Evolutionary conservation across 1,140 invertebrate genomes (phyloP), one percentile per base, ranked within the genome.

Genomic region (Heliconius congener): DNA sequence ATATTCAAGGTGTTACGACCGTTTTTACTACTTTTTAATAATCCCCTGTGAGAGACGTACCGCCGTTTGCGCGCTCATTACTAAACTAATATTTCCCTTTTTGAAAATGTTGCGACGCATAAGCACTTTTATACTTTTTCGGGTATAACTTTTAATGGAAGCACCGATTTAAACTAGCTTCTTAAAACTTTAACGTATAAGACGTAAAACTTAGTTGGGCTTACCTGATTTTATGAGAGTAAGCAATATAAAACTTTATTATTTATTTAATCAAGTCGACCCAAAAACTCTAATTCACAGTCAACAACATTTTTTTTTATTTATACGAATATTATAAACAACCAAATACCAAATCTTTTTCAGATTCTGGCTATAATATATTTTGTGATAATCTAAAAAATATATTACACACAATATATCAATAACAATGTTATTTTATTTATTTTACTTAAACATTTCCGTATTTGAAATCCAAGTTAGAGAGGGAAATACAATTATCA

Each of bases 11-110:
- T 81, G 82, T 81, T 80, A 82, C 81, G 82, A 78, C 84, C 82
- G 84, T 83, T 77, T 88, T 91, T 88, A 91, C 84, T 85, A 85
- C 83, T 85, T 84, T 84, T 79, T 82, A 84, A 84, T 82, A 84
- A 78, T 73, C 72, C 73, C 72, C 76, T 9, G 76, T 52, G 52
- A 76, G 73, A 76, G 50, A 77, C 60, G 55, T 77, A 73, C 76
- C 71, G 77, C 75, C 78, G 72, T 80, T 80, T 74, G 77, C 80
- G 77, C 77, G 72, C 81, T 86, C 82, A 86, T 84, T 86, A 83
- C 78, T 72, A 78, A 81, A 82, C 82, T 82, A 81, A 81, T 79
- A 82, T 84, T 82, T 83, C 82, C 78, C 84, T 85, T 77, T 50
- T 71, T 75, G 52, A 37, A 46, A 71, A 82, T 76, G 73, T 80